These are phyloP conservation scores for Crotalus viridis DNA, from an alignment of 2,113 vertebrate genomes.

Conservation along the genomic window DNA sequence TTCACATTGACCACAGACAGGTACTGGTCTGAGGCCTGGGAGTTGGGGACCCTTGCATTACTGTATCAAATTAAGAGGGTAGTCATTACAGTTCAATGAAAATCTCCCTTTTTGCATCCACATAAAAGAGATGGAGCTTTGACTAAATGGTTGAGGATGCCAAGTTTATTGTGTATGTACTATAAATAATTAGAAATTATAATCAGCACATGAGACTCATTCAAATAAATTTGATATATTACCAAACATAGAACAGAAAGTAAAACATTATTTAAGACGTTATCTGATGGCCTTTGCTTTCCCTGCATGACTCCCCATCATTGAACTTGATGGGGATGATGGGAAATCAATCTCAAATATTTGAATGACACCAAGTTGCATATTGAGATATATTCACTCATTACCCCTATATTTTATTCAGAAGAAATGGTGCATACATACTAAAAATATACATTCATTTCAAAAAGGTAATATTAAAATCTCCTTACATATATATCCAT, in stretches of 20 bases:
- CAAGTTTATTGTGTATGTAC: background rate
- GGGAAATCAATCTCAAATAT: background rate
- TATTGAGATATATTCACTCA: background rate
- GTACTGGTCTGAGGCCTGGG: background rate
- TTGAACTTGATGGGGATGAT: background rate
- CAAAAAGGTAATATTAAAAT: background rate
- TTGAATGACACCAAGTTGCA: background rate
- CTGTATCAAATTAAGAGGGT: background rate
- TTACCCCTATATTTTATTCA: background rate
- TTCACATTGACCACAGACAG: background rate
- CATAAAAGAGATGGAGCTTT: background rate
- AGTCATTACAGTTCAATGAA: background rate
- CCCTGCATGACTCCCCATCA: background rate
- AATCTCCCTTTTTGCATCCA: background rate
- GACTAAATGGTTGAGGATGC: background rate
- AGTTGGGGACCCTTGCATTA: background rate
- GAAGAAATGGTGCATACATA: background rate
- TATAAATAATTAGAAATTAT: background rate
- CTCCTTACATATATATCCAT: background rate
- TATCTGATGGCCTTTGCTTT: background rate
- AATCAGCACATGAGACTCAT: background rate
- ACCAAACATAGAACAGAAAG: background rate
- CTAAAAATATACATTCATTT: conserved; percentile 2
- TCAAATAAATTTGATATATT: background rate
- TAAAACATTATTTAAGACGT: background rate